These are phyloP conservation scores for Venustaconcha ellipsiformis DNA, from an alignment of 1,140 invertebrate species.

Conservation along the genomic window DNA sequence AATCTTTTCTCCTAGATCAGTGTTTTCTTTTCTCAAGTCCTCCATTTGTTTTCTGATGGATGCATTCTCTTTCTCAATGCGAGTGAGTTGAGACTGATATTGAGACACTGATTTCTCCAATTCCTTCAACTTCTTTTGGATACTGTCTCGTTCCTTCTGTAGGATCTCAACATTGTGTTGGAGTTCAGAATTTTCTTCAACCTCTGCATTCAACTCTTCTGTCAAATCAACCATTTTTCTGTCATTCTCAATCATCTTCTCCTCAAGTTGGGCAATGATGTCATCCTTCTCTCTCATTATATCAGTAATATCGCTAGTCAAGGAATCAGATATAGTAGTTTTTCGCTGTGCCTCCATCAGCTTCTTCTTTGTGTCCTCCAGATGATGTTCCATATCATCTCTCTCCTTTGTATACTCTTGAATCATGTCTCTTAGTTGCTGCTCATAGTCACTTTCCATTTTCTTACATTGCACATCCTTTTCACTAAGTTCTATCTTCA, in stretches of 20 bases:
- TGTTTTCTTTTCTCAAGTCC: constrained; percentile 50
- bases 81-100: constrained; percentile 40
- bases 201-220: constrained; percentile 57
- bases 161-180: constrained; percentile 43
- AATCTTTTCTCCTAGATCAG: constrained; percentile 43
- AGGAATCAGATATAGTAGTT: constrained; percentile 47
- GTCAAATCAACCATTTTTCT: constrained; percentile 57
- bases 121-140: constrained; percentile 47
- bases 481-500: constrained; percentile 50
- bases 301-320: constrained; percentile 55
- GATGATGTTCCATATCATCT: constrained; percentile 58
- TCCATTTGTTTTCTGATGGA: constrained; percentile 50
- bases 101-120: constrained; percentile 47
- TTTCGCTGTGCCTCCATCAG: constrained; percentile 48
- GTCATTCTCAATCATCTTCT: constrained; percentile 63
- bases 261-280: constrained; percentile 62
- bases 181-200: constrained; percentile 50
- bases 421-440: constrained; percentile 54
- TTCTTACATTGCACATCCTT: constrained; percentile 52
- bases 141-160: constrained; percentile 44
- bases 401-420: constrained; percentile 56
- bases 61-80: constrained; percentile 50
- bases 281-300: constrained; percentile 60
- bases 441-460: constrained; percentile 50
- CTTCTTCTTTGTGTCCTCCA: constrained; percentile 55